phyloP scores from a whole-genome alignment of 2,113 vertebrate genomes.

The Pterocles gutturalis region DNA sequence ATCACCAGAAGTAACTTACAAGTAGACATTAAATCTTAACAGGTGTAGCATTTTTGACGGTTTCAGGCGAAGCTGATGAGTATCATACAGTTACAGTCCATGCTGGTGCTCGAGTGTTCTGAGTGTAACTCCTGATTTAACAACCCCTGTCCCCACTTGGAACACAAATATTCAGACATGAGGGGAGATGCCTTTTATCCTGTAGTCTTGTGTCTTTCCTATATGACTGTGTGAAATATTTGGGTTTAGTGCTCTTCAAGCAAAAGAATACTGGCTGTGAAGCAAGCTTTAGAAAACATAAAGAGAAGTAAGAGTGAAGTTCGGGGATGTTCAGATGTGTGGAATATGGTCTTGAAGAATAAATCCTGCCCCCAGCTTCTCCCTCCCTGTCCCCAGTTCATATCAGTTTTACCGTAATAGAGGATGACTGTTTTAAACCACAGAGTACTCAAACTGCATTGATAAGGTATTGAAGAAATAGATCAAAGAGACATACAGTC shows the following conservation, averaged over 20 bases:
- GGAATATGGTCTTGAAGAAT: not conserved
- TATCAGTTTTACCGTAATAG: not conserved
- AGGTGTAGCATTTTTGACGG: not conserved
- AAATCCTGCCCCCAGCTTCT: not conserved
- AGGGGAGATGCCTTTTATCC: not conserved
- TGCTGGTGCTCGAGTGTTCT: not conserved
- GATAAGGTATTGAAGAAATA: not conserved
- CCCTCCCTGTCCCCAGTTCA: not conserved
- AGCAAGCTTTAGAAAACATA: not conserved
- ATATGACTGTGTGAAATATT: not conserved
- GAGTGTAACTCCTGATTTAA: not conserved
- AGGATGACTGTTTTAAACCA: not conserved
- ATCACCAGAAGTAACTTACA: not conserved
- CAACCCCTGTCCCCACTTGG: not conserved
- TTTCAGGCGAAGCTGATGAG: not conserved
- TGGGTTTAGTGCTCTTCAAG: not conserved
- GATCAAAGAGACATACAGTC: not conserved
- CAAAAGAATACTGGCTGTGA: not conserved
- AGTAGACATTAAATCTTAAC: not conserved
- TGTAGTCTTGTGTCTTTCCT: not conserved
- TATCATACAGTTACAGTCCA: not conserved
- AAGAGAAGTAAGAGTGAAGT: not conserved
- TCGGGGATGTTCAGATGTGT: not conserved
- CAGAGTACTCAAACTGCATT: not conserved
- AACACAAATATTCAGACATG: not conserved